phyloP scores from a whole-genome alignment of 2,113 vertebrate genomes.

The Dissostichus mawsoni region DNA sequence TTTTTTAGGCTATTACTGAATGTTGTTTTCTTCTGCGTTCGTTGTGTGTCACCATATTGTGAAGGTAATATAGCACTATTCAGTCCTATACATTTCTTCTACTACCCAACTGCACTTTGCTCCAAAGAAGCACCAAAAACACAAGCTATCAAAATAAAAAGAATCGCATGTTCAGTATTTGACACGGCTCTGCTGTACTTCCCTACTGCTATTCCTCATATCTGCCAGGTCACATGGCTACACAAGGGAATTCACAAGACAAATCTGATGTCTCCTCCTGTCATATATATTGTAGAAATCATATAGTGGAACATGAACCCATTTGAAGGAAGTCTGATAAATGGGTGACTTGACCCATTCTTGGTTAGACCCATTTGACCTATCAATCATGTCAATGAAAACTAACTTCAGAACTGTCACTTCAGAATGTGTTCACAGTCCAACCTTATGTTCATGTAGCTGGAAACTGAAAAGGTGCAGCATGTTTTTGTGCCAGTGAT shows the following conservation, averaged over 20 bases:
- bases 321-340: conserved; percentile 33
- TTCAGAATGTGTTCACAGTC: conserved; percentile 21
- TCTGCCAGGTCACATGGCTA: conserved; percentile 35
- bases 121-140: conserved; percentile 48
- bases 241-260: conserved; percentile 47
- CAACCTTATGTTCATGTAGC: conserved; percentile 38
- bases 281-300: conserved; percentile 37
- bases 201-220: conserved; percentile 37
- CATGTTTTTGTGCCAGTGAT: conserved; percentile 45
- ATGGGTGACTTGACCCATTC: conserved; percentile 22
- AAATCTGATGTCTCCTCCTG: conserved; percentile 28
- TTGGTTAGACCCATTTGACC: conserved; percentile 20
- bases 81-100: conserved; percentile 52
- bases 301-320: conserved; percentile 26
- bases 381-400: conserved; percentile 17
- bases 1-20: conserved; percentile 35
- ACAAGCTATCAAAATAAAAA: conserved; percentile 53
- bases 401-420: not conserved
- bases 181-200: conserved; percentile 38
- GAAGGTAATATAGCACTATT: conserved; percentile 53
- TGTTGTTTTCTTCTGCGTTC: conserved; percentile 23
- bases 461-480: conserved; percentile 54
- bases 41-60: conserved; percentile 46
- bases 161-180: conserved; percentile 36
- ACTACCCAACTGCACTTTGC: conserved; percentile 50